Base-by-base conservation (phyloP, 2,797 vertebrate species). In the Pangasius mekongensis region DNA sequence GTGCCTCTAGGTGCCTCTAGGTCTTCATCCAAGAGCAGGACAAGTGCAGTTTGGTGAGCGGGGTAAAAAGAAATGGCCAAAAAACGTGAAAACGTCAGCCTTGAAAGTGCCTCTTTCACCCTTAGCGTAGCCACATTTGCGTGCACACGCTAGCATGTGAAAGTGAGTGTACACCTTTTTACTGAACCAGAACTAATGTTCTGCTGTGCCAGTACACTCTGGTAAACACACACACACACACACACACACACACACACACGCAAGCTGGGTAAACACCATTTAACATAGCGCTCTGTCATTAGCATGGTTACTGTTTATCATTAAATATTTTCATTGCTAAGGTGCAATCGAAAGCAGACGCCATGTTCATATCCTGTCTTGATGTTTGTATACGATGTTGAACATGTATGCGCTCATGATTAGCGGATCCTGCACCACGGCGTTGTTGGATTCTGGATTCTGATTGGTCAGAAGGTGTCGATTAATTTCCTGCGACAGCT, bases 41-140 rank as follows among this genome's bases (percentile, higher is more conserved):
- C 49, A 9, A n/a, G 85, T 82, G 89, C 84, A 85, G 77, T 64
- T 78, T 24, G 62, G 85, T n/a, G 54, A 24, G 56, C 52, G 5
- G 76, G 76, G 74, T 77, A 52, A 52, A n/a, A 33, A 22, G 30
- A 54, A 54, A 78, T n/a, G 27, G 27, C 47, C 3, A 39, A 27
- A 20, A 54, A 80, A 78, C 5, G 2, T 24, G n/a, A 54, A 54
- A 30, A 30, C 6, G 8, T 43, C 71, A 18, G 74, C 14, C 27
- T 54, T 30, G 24, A 76, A n/a, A n/a, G 47, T n/a, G 27, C 2
- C 5, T n/a, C 14, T 18, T 76, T 76, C 43, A 6, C 43, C 43
- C 49, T 76, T 49, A 76, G 73, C 73, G 2, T 27, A 49, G 43
- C 73, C 22, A 13, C 73, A 14, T 43, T 16, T 49, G 27, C 13